Conservation (phyloP, 2,113 vertebrate species). For the Benitochromis conjunctus region DNA sequence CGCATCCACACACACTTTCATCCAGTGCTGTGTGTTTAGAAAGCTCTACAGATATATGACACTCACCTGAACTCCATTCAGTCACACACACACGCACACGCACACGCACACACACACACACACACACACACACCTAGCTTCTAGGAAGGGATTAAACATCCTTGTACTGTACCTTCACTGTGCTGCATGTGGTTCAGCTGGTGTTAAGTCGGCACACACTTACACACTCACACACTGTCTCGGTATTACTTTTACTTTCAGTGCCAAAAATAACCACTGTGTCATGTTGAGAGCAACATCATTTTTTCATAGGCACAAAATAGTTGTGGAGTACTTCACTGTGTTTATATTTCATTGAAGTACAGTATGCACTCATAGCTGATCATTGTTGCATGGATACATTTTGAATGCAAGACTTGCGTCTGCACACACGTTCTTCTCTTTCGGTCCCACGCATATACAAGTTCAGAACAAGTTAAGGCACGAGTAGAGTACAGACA, state of each 20-base stretch:
- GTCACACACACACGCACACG: background rate
- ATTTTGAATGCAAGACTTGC: background rate
- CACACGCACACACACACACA: no score
- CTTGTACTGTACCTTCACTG: background rate
- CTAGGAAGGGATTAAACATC: background rate
- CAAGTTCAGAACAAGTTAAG: background rate
- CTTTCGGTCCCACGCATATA: background rate
- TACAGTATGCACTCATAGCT: background rate
- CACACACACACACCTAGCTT: background rate
- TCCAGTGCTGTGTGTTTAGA: background rate
- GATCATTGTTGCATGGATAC: background rate
- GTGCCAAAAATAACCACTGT: background rate
- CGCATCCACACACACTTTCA: background rate
- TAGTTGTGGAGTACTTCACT: background rate
- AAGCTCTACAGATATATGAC: background rate
- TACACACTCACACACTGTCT: background rate
- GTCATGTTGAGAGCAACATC: background rate
- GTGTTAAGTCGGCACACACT: background rate
- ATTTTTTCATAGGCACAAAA: background rate
- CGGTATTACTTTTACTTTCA: background rate
- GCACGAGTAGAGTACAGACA: background rate
- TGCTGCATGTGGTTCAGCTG: background rate
- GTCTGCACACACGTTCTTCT: background rate
- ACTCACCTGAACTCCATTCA: background rate
- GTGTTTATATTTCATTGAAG: background rate